phyloP scores from a whole-genome alignment of 2,888 invertebrate species.

The Phyllotreta striolata region DNA sequence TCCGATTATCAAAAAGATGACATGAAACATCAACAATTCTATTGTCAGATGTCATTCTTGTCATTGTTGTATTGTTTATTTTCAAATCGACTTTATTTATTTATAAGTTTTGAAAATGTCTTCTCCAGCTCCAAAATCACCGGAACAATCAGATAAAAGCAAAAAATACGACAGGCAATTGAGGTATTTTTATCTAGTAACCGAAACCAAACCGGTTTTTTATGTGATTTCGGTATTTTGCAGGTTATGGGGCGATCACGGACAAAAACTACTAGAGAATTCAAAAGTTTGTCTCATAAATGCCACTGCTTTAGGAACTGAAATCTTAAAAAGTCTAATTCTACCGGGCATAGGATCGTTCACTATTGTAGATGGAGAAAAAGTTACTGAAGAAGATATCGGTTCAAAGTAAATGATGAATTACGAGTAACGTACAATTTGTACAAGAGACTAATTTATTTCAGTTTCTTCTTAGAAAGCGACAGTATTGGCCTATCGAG shows the following conservation, averaged over 20 bases:
- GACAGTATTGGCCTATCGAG: constrained; percentile 83
- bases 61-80: too few species aligned
- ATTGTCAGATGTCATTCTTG: too few species aligned
- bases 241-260: constrained; percentile 98
- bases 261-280: constrained; percentile 87
- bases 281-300: constrained; percentile 93
- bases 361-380: constrained; percentile 90
- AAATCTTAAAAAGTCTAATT: constrained; percentile 93
- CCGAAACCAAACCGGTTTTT: not conserved
- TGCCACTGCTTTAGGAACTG: constrained; percentile 92
- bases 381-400: constrained; percentile 88
- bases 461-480: constrained; percentile 88
- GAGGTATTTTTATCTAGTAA: constrained; percentile 50
- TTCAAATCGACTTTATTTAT: constrained; percentile 10
- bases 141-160: constrained; percentile 72
- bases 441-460: constrained; percentile 36
- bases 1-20: too few species aligned
- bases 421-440: too few species aligned
- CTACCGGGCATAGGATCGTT: constrained; percentile 93
- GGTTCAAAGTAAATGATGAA: constrained; percentile 80
- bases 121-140: constrained; percentile 72
- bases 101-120: constrained; percentile 62
- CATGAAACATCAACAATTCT: too few species aligned
- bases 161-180: constrained; percentile 80
- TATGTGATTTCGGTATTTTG: constrained; percentile 29